Percentiles rank a stretch among this genome's conserved stretches.
phyloP scores from a whole-genome alignment of 2,797 vertebrate species.

The Fistularia commersonii region DNA sequence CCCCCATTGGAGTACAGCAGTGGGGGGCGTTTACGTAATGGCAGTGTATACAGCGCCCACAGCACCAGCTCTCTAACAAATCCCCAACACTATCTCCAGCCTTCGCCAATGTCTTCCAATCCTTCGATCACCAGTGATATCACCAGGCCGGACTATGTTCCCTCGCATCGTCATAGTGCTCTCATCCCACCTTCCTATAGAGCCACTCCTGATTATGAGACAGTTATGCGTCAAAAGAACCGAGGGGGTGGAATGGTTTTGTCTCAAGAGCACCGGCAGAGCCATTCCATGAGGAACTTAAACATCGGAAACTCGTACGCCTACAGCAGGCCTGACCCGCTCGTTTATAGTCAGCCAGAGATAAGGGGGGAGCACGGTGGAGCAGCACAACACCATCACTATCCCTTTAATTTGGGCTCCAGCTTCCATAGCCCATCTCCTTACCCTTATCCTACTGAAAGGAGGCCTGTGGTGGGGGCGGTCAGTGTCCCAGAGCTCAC shows the following conservation, averaged over 20 bases:
- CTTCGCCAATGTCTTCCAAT: conserved; percentile 96
- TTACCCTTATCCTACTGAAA: conserved; percentile 86
- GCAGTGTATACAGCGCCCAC: conserved; percentile 96
- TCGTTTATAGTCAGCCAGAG: conserved; percentile 97
- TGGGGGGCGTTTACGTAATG: conserved; percentile 84
- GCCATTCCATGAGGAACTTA: conserved; percentile 94
- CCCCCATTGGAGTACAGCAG: conserved; percentile 83
- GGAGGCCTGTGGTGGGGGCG: conserved; percentile 89
- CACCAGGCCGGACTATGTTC: conserved; percentile 87
- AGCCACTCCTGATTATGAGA: conserved; percentile 95
- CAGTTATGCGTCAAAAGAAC: conserved; percentile 93
- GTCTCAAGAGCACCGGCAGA: conserved; percentile 84
- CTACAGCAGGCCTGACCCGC: conserved; percentile 91
- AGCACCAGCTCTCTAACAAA: conserved; percentile 96
- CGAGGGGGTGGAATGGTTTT: conserved; percentile 77
- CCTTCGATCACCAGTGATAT: conserved; percentile 95
- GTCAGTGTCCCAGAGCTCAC: conserved; percentile 97
- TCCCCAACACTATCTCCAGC: conserved; percentile 90
- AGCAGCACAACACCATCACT: conserved; percentile 76
- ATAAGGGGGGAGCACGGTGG: conserved; percentile 85
- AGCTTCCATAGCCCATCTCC: conserved; percentile 92
- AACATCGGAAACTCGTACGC: conserved; percentile 92
- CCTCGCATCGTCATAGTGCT: conserved; percentile 90
- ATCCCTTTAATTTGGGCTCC: conserved; percentile 86
- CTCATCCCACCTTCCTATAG: conserved; percentile 95